phyloP scores from a whole-genome alignment of 2,113 vertebrate species.

The Labrus mixtus region DNA sequence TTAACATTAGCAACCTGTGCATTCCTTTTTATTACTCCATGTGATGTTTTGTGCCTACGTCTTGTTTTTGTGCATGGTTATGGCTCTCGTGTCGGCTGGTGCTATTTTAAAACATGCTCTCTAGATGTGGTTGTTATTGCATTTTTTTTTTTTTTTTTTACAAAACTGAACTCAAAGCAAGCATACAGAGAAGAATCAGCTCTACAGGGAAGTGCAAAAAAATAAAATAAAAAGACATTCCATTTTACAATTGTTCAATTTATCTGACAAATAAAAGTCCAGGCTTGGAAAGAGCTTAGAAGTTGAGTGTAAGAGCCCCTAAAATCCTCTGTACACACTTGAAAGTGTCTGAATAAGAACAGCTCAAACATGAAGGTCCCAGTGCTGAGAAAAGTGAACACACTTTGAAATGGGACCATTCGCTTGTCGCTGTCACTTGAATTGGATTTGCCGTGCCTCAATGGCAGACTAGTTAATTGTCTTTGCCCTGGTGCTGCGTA shows the following conservation, averaged over 20 bases:
- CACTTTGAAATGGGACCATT: background rate
- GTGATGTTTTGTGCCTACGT: too few species aligned
- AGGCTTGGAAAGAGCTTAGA: conserved; percentile 13
- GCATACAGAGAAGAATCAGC: background rate
- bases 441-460: background rate
- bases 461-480: background rate
- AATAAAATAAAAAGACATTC: background rate
- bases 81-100: background rate
- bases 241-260: conserved; percentile 7
- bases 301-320: background rate
- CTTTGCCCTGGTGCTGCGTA: background rate
- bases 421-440: background rate
- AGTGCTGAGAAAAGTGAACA: background rate
- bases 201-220: background rate
- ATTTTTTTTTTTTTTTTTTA: too few species aligned
- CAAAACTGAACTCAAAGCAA: background rate
- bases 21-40: too few species aligned
- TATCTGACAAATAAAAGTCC: background rate
- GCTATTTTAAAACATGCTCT: background rate
- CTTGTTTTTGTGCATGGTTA: too few species aligned
- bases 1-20: too few species aligned
- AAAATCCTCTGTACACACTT: conserved; percentile 17
- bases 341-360: conserved; percentile 10
- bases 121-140: background rate
- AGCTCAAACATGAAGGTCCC: background rate